These are phyloP conservation scores for Trididemnum miniatum DNA, from an alignment of 23 tunicate species.

Conservation along the genomic window DNA sequence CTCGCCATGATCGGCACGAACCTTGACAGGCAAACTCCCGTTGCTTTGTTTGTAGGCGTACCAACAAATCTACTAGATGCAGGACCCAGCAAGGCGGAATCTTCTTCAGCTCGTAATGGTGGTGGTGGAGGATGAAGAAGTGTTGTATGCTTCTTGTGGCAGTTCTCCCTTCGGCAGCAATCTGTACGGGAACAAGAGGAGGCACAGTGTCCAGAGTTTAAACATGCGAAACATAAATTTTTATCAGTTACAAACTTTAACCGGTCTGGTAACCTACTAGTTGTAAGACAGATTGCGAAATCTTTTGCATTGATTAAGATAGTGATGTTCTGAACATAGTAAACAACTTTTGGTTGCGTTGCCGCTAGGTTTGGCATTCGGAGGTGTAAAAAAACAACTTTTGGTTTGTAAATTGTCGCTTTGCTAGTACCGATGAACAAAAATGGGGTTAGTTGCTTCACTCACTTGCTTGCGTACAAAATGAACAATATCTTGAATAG, in stretches of 20 bases:
- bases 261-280: too few species aligned
- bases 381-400: not conserved
- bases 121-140: not conserved
- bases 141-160: too few species aligned
- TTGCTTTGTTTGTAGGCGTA: not conserved
- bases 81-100: not conserved
- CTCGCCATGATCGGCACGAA: not conserved
- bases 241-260: not conserved
- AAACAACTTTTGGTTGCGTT: not conserved
- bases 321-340: not conserved
- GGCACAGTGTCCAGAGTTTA: not conserved
- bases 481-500: too few species aligned
- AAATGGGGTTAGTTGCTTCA: too few species aligned
- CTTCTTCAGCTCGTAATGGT: not conserved
- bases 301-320: too few species aligned
- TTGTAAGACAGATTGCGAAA: not conserved
- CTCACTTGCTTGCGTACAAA: not conserved
- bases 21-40: not conserved
- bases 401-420: too few species aligned
- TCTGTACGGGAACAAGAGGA: too few species aligned
- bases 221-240: not conserved
- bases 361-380: not conserved
- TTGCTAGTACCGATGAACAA: too few species aligned
- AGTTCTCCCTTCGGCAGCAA: too few species aligned
- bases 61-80: too few species aligned